A percentile compares a stretch with the other conserved stretches of the same genome.
Conservation (phyloP, 2,113 vertebrate genomes). For the Ictalurus punctatus region DNA sequence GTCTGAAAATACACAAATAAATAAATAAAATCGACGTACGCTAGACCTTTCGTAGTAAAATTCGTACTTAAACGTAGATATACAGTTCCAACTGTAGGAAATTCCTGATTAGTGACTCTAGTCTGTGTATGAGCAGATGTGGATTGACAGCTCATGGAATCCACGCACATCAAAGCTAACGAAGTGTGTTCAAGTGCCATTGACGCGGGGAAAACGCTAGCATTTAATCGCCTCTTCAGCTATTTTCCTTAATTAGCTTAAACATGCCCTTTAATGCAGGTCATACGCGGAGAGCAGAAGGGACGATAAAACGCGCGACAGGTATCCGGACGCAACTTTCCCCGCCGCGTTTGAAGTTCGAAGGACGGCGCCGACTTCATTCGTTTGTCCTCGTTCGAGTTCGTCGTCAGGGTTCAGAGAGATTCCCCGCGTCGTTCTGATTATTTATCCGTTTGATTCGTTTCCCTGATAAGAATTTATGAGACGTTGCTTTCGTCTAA, state of each 20-base stretch:
- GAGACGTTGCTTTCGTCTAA: conserved; percentile 47
- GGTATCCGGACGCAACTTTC: not conserved
- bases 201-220: conserved; percentile 51
- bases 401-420: conserved; percentile 44
- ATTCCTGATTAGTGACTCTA: not conserved
- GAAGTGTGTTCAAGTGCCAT: conserved; percentile 67
- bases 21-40: too few species aligned
- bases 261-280: conserved; percentile 67
- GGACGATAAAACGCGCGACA: conserved; percentile 63
- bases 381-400: not conserved
- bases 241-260: conserved; percentile 76
- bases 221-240: conserved; percentile 73
- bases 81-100: not conserved
- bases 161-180: conserved; percentile 67
- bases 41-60: too few species aligned
- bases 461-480: conserved; percentile 41
- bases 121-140: conserved; percentile 53
- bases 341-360: not conserved
- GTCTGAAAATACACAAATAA: too few species aligned
- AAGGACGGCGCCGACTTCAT: conserved; percentile 22
- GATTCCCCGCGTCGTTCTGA: conserved; percentile 24
- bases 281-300: conserved; percentile 69
- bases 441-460: conserved; percentile 43
- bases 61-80: not conserved
- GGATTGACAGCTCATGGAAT: conserved; percentile 59